Evolutionary conservation across 2,797 vertebrate genomes (phyloP), one percentile per base, ranked within the genome.

Genomic region (Gastrophryne carolinensis): DNA sequence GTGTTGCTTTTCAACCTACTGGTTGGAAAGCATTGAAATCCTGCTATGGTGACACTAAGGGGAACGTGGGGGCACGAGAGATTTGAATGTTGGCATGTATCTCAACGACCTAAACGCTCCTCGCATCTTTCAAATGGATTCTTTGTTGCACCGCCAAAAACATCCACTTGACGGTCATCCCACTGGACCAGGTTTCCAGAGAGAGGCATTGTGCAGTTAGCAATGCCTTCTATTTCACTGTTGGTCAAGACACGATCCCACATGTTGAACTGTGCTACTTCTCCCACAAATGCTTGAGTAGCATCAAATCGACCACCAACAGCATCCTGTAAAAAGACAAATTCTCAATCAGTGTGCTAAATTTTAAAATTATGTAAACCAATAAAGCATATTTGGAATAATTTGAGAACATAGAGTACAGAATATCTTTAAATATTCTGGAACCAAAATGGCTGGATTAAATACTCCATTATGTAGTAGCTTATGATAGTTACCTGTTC

Each of bases 231-330:
- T 69, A 98, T 92, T 84, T 99, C 96, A 0, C 79, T 86, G 0
- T 95, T 91, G 0, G 93, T 93, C 87, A 99, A 84, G 80, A 92
- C 87, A 3, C 94, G 93, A 83, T 98, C 95, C 97, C 97, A 99
- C 82, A 99, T 84, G 35, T 95, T 91, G 81, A 99, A 98, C 85
- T 98, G 93, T 0, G 97, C 92, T 44, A 99, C 88, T 84, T 98
- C 96, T 11, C 97, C 97, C 0, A 98, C 96, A 9, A 98, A 93
- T 41, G 97, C 96, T 84, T 99, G 97, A 0, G 96, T 98, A 61
- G 97, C 96, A 0, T 99, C 97, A 26, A 99, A 99, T 7, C 95
- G 94, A 0, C 97, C 97, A 0, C 97, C 97, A 44, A 98, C 75
- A 0, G 93, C 93, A 77, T 98, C 97, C 97, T 98, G 72, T 13